phyloP scores from a whole-genome alignment of 2,797 vertebrate genomes.

The Ctenopoma kingsleyae region DNA sequence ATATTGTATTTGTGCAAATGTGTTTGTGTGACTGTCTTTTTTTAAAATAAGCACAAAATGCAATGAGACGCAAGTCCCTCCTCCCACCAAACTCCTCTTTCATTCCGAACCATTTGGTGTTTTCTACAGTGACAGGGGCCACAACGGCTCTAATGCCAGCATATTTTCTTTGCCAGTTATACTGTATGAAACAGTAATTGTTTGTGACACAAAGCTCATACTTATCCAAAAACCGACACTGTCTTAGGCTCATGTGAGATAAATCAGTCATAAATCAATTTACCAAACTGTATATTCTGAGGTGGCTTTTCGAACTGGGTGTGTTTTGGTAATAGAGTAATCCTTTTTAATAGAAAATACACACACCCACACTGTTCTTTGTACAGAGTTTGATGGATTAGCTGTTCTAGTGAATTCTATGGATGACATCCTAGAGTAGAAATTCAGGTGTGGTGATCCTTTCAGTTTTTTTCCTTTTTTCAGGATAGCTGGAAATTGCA shows the following conservation, averaged over 20 bases:
- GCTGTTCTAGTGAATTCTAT: conserved; percentile 75
- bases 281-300: conserved; percentile 73
- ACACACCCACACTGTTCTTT: conserved; percentile 67
- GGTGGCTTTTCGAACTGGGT: conserved; percentile 65
- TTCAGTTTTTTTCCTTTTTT: conserved; percentile 28
- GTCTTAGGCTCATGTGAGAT: conserved; percentile 72
- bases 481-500: conserved; percentile 46
- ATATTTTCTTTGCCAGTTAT: conserved; percentile 40
- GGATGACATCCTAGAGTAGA: conserved; percentile 75
- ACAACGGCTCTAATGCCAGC: conserved; percentile 59
- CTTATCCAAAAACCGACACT: conserved; percentile 73
- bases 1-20: conserved; percentile 41
- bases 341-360: conserved; percentile 83
- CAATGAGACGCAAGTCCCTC: conserved; percentile 40
- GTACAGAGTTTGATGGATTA: conserved; percentile 80
- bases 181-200: conserved; percentile 67
- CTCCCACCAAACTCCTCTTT: conserved; percentile 53
- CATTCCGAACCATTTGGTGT: conserved; percentile 56
- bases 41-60: conserved; percentile 48
- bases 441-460: conserved; percentile 78
- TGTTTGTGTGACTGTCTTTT: conserved; percentile 26
- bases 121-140: conserved; percentile 41
- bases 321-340: conserved; percentile 82
- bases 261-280: conserved; percentile 84
- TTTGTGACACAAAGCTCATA: conserved; percentile 72